Percentiles rank a stretch among this genome's conserved stretches.
phyloP scores from a whole-genome alignment of 2,113 vertebrate species.

The Python bivittatus region DNA sequence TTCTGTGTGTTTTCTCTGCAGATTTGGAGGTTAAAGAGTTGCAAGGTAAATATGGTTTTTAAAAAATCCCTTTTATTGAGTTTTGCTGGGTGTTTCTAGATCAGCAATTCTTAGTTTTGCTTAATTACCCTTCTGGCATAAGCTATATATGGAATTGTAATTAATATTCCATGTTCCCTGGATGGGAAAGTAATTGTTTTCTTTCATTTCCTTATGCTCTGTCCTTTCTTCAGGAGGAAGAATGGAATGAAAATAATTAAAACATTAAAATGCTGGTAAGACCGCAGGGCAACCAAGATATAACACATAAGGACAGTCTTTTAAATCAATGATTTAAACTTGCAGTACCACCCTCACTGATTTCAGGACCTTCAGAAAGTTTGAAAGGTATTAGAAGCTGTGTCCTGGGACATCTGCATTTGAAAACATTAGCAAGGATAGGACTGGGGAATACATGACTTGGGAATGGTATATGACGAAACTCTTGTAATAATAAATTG shows the following conservation, averaged over 20 bases:
- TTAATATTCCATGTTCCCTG: neutral
- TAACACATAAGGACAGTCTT: neutral
- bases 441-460: no score
- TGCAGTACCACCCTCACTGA: neutral
- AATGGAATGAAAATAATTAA: neutral
- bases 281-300: neutral
- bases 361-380: neutral
- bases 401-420: neutral
- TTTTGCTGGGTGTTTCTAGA: neutral
- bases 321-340: neutral
- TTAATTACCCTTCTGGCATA: neutral
- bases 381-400: neutral
- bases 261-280: neutral
- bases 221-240: neutral
- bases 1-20: slow-evolving; percentile 48
- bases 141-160: neutral
- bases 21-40: slow-evolving; percentile 59
- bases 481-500: no score
- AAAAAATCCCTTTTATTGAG: neutral
- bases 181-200: neutral
- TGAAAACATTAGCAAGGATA: no score
- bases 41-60: slow-evolving; percentile 56
- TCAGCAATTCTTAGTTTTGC: neutral
- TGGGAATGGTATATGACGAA: no score
- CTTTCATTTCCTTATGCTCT: neutral